These are phyloP conservation scores for Mellilla xanthometata DNA, from an alignment of 2,888 invertebrate genomes.

Conservation along the genomic window DNA sequence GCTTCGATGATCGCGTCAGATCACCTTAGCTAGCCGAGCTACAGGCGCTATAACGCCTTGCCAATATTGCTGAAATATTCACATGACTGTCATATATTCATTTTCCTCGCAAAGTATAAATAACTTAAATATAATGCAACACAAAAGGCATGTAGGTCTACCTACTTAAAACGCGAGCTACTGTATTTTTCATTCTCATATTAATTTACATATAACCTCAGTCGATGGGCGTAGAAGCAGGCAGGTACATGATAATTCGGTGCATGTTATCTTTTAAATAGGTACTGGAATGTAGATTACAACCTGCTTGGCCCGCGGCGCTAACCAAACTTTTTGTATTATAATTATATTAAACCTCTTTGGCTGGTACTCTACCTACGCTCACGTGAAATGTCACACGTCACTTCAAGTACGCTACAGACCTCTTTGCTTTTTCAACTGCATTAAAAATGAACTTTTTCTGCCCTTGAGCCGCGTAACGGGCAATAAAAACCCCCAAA, in stretches of 20 bases:
- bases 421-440: slow-evolving; percentile 19
- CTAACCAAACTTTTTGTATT: neutral
- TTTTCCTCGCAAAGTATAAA: no score
- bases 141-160: neutral
- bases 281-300: slow-evolving; percentile 27
- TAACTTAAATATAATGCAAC: no score
- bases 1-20: no score
- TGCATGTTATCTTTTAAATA: slow-evolving; percentile 13
- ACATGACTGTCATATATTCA: no score
- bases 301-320: slow-evolving; percentile 23
- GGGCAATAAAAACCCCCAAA: slow-evolving; percentile 23
- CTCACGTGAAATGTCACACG: slow-evolving; percentile 26
- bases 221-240: slow-evolving; percentile 14
- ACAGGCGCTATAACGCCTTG: no score
- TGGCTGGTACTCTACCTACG: slow-evolving; percentile 17
- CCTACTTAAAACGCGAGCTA: neutral
- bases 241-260: slow-evolving; percentile 5
- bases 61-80: no score
- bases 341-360: neutral
- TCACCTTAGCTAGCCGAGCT: no score
- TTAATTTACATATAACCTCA: slow-evolving; percentile 13
- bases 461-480: slow-evolving; percentile 24
- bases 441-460: slow-evolving; percentile 20
- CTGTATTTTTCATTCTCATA: slow-evolving; percentile 2
- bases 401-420: neutral